These are phyloP conservation scores for Scopus umbretta DNA, from an alignment of 2,113 vertebrate genomes.

Conservation along the genomic window DNA sequence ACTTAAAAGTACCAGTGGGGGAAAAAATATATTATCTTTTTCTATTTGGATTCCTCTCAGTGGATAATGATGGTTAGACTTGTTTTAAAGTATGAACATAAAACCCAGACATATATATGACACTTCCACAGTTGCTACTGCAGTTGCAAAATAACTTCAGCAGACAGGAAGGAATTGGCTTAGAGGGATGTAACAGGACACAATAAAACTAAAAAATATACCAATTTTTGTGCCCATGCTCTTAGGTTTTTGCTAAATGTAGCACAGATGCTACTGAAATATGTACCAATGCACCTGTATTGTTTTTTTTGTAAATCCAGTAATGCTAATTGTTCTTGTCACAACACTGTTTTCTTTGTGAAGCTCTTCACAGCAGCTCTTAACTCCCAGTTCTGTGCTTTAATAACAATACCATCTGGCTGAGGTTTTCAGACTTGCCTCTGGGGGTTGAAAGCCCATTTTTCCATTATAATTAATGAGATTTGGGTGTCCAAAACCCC, in stretches of 20 bases:
- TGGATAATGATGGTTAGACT: not conserved
- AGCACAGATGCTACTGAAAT: not conserved
- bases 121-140: not conserved
- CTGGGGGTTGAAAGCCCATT: not conserved
- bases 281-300: not conserved
- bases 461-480: slow-evolving; percentile 44
- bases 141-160: not conserved
- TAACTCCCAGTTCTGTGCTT: slow-evolving; percentile 18
- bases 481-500: slow-evolving; percentile 29
- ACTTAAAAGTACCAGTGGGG: not conserved
- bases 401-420: slow-evolving; percentile 55
- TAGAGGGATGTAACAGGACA: not conserved
- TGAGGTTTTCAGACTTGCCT: slow-evolving; percentile 22
- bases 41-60: not conserved
- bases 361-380: slow-evolving; percentile 7
- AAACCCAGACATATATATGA: not conserved
- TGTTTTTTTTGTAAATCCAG: not conserved
- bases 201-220: not conserved
- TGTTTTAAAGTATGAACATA: not conserved
- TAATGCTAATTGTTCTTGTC: not conserved
- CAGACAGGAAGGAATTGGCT: not conserved
- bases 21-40: not conserved
- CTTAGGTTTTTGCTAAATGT: not conserved
- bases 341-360: not conserved
- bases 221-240: not conserved